Evolutionary conservation across 2,113 vertebrate genomes (phyloP).

Genomic region (Cygnus buccinator): DNA sequence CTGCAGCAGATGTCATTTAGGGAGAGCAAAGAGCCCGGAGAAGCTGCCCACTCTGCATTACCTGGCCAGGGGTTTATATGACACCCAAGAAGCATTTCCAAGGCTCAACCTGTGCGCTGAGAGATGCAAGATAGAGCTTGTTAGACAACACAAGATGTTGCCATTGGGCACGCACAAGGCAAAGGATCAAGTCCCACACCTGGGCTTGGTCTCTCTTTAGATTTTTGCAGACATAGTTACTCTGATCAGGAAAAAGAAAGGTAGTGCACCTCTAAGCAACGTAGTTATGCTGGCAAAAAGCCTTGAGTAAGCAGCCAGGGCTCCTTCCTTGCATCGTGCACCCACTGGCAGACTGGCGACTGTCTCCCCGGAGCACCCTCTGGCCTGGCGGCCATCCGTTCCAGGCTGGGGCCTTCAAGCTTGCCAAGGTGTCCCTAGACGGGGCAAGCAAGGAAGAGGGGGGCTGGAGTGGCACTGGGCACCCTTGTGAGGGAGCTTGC

Average conservation of each 20-base stretch:
- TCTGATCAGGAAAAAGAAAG: neutral
- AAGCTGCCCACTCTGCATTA: neutral
- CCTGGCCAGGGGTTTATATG: neutral
- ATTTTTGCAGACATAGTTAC: neutral
- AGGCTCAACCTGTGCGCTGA: neutral
- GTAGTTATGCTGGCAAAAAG: neutral
- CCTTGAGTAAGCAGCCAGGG: neutral
- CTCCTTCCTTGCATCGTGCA: neutral
- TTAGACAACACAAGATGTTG: neutral
- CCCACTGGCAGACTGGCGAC: neutral
- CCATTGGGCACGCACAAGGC: neutral
- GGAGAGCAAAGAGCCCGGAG: neutral
- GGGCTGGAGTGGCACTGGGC: neutral
- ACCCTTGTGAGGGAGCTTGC: accelerated
- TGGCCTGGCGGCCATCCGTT: neutral
- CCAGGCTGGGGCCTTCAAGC: neutral
- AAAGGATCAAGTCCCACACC: neutral
- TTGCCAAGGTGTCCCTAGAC: neutral
- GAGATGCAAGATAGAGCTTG: neutral
- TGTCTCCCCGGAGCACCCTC: neutral
- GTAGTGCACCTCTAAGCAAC: accelerated
- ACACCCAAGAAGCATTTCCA: neutral
- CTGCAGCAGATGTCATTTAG: accelerated
- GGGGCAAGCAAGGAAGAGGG: neutral
- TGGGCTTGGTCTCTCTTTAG: neutral